Conservation (phyloP, 2,113 vertebrate species). For the Pelodiscus sinensis region DNA sequence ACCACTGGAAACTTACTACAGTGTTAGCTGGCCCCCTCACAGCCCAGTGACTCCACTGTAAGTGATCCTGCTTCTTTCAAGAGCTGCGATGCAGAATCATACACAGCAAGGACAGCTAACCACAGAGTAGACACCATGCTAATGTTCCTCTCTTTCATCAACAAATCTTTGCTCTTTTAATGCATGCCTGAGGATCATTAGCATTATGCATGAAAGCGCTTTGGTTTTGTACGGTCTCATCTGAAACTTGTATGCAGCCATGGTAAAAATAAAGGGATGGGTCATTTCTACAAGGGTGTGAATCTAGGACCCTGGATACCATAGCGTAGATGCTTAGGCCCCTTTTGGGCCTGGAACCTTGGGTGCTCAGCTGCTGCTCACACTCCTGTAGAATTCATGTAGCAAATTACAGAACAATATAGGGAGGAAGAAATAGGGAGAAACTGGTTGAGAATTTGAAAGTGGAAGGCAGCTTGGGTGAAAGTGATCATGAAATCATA, state of each 20-base stretch:
- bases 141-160: background rate
- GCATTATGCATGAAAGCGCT: background rate
- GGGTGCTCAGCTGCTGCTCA: background rate
- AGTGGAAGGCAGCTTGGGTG: too few relatives aligned
- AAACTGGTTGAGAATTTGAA: too few relatives aligned
- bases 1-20: background rate
- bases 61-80: accelerated
- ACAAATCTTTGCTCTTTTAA: background rate
- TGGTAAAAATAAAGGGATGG: background rate
- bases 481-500: too few relatives aligned
- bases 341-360: background rate
- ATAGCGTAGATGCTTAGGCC: background rate
- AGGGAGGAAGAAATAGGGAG: too few relatives aligned
- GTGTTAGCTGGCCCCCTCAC: background rate
- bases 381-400: background rate
- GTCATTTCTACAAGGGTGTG: background rate
- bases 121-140: background rate
- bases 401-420: background rate
- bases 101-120: background rate
- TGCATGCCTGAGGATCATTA: background rate
- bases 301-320: background rate
- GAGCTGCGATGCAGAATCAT: background rate
- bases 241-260: background rate
- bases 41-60: background rate
- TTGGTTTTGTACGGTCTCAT: background rate